These are phyloP conservation scores for Bufo bufo DNA, from an alignment of 2,113 vertebrate species.

Conservation along the genomic window DNA sequence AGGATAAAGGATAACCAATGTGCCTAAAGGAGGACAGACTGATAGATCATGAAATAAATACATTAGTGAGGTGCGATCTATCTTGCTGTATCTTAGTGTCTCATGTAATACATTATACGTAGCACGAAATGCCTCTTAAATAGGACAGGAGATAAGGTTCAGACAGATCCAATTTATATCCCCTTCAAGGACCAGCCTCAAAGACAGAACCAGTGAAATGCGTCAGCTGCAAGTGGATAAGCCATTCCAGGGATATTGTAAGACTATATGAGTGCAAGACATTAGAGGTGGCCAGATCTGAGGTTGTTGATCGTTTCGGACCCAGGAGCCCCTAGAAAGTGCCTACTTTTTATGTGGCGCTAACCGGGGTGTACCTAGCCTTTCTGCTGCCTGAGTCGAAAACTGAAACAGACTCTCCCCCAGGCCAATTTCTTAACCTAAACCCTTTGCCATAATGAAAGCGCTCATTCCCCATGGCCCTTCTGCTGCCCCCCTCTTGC, in stretches of 20 bases:
- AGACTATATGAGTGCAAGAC: not conserved
- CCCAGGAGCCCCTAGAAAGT: not conserved
- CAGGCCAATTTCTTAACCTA: too few species aligned
- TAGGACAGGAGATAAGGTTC: not conserved
- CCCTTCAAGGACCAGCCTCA: not conserved
- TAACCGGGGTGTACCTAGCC: not conserved
- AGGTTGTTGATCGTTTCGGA: not conserved
- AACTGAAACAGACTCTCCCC: too few species aligned
- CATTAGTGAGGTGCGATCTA: constrained; percentile 2
- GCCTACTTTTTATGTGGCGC: not conserved
- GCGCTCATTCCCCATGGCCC: too few species aligned
- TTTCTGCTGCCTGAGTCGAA: too few species aligned
- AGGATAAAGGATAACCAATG: not conserved
- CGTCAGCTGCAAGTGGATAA: not conserved
- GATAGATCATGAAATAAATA: constrained; percentile 13
- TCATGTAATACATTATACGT: constrained; percentile 4
- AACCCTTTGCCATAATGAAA: too few species aligned
- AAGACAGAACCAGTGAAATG: not conserved
- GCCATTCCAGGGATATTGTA: not conserved
- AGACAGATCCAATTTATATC: not conserved
- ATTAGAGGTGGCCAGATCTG: not conserved
- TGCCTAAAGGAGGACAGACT: not conserved
- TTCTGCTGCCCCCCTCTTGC: too few species aligned
- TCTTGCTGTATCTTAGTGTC: constrained; percentile 6
- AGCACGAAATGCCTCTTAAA: not conserved